Base-by-base conservation (phyloP, 2,113 vertebrate species). In the crab-eating macaque (Macaca fascicularis) region DNA sequence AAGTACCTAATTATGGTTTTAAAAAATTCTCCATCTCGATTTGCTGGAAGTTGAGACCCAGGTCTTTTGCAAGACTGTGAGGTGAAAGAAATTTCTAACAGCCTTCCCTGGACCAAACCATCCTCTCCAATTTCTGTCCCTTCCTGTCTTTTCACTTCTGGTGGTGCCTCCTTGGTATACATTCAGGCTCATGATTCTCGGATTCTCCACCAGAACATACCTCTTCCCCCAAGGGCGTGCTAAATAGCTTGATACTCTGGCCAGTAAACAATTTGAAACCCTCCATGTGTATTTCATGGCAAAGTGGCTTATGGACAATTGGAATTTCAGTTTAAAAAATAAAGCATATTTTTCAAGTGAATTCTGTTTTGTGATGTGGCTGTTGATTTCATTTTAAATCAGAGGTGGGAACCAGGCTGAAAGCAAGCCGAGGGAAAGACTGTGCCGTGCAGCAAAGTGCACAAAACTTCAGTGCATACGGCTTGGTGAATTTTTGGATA, bases 21-120 rank as follows among this genome's bases (percentile, higher is more conserved):
- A 48, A 20, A 20, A 67, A 57, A 94, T 80, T 70, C 32, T 94
- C 50, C 57, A 50, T 76, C 45, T 83, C 3, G 8, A 32, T 84
- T 90, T 97, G n/a, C 55, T 86, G 16, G 38, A 95, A 84, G 7
- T 75, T 81, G 79, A 87, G 93, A 48, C 23, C 27, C 75, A 74
- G 14, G 38, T 43, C 20, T 22, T 80, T 72, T 84, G 55, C 23
- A 80, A 90, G 76, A 57, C 38, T 88, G 43, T 64, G 81, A 88
- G 85, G 32, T 69, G 13, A 9, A 30, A 35, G 12, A 20, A 50
- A 5, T 84, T 83, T 90, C 22, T 90, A 69, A 81, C 38, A 52
- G 61, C 72, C 25, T 27, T 69, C 32, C 35, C 74, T 22, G 35
- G 16, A 45, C 55, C 52, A 35, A 70, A 9, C 1, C 1, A 1